Evolutionary conservation across 1,140 invertebrate species (phyloP), one percentile per base, ranked within the genome.

Genomic region (Caenorhabditis briggsae): DNA sequence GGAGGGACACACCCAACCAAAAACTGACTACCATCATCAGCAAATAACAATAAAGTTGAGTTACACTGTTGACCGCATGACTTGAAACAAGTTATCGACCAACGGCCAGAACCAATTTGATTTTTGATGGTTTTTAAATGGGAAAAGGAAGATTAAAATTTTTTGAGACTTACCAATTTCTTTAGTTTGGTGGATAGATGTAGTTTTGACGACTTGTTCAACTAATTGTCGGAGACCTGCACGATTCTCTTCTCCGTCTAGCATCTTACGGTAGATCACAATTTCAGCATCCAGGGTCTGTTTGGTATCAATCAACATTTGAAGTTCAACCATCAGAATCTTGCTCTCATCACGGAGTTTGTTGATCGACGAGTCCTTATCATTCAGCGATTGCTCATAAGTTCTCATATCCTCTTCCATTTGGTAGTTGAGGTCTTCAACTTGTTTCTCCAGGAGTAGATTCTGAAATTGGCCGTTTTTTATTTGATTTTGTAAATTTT

Each of bases 391-490:
- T 20, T 88, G 84, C 61, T 92, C 92, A 87, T 92, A 92, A 8
- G 88, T 82, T 43, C 92, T 88, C 84, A 92, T 91, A 61, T 93
- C 93, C 83, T 93, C 92, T 85, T 94, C 93, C 50, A 93, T 86
- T 88, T 94, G 93, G 82, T 93, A 90, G 82, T 93, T 89, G 65
- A 93, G 86, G 23, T 94, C 93, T 84, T 93, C 92, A 84, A 93
- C 91, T 87, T 93, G 92, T 87, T 92, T 93, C 89, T 94, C 93
- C n/a, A 94, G 89, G 58, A 93, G 90, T 61, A 93, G 92, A 87
- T 94, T 94, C 93, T 93, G 87, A 50, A 41, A 89, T 89, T 2
- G n/a, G 53, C 12, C 9, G 9, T 59, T 50, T 23, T 20, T 1
- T 83, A 74, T 33, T 25, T 46, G 16, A 65, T 84, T 5, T 5